phyloP scores from a whole-genome alignment of 2,888 invertebrate species.

The Perizoma flavofasciatum region DNA sequence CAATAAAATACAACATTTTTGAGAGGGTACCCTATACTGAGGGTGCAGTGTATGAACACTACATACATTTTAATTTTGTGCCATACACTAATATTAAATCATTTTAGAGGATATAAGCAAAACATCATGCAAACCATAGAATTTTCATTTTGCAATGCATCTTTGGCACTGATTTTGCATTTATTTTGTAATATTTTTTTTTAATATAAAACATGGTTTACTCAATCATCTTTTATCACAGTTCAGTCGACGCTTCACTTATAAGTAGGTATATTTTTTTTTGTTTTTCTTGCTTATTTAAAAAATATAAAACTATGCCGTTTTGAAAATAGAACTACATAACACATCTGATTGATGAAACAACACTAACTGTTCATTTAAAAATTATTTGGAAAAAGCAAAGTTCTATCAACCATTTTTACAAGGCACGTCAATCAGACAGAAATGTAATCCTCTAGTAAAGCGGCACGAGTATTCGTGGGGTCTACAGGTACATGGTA shows the following conservation, averaged over 20 bases:
- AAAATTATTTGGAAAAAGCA: not conserved
- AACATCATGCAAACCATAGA: conserved; percentile 29
- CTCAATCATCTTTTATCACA: conserved; percentile 74
- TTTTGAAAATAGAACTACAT: conserved; percentile 54
- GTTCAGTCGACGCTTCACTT: conserved; percentile 71
- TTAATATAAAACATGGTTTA: conserved; percentile 63
- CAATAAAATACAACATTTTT: not conserved
- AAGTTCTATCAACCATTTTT: not conserved
- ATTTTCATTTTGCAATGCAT: conserved; percentile 70
- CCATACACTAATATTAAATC: too few species aligned
- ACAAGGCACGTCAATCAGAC: conserved; percentile 14
- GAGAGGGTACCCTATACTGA: too few species aligned
- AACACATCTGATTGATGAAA: conserved; percentile 21
- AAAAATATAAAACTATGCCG: conserved; percentile 48
- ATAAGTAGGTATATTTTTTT: conserved; percentile 58
- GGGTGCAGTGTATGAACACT: too few species aligned
- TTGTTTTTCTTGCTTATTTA: conserved; percentile 67
- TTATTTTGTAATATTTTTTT: conserved; percentile 66
- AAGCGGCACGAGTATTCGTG: conserved; percentile 56
- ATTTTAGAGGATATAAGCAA: too few species aligned
- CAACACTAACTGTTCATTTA: conserved; percentile 20
- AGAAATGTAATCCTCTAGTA: conserved; percentile 48
- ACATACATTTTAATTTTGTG: too few species aligned
- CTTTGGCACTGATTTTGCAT: conserved; percentile 80
- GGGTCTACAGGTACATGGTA: conserved; percentile 47